Evolutionary conservation across 1,140 invertebrate species (phyloP).

Genomic region (Aethina tumida): DNA sequence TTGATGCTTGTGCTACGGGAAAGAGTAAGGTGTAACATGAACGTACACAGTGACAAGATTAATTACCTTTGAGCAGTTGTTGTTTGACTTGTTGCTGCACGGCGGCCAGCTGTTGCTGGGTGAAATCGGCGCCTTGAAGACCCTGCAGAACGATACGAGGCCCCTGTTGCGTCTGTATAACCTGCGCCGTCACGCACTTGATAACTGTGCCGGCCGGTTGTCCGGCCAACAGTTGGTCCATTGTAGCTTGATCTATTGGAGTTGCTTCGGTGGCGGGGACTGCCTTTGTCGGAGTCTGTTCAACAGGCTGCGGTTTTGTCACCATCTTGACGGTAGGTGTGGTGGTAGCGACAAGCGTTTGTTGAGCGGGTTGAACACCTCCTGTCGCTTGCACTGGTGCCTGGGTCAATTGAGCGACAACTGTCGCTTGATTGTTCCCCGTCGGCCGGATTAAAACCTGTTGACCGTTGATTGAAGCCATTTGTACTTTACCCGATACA

Average conservation of each 20-base stretch:
- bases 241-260: slow-evolving; percentile 40
- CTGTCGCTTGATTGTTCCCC: slow-evolving; percentile 60
- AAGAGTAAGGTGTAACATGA: slow-evolving; percentile 11
- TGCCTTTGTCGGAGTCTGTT: slow-evolving; percentile 12
- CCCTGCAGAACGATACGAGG: slow-evolving; percentile 77
- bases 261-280: slow-evolving; percentile 22
- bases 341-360: no score
- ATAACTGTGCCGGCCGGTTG: slow-evolving; percentile 77
- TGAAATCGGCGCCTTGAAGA: slow-evolving; percentile 68
- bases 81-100: slow-evolving; percentile 83
- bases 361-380: no score
- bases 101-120: slow-evolving; percentile 63
- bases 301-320: slow-evolving; percentile 9
- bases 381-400: no score
- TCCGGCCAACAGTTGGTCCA: slow-evolving; percentile 60
- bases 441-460: slow-evolving; percentile 65
- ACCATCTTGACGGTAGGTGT: slow-evolving; percentile 15
- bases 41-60: not conserved
- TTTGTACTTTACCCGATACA: slow-evolving; percentile 64
- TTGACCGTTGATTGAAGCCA: slow-evolving; percentile 74
- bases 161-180: slow-evolving; percentile 71
- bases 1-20: slow-evolving; percentile 60
- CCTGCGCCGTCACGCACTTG: slow-evolving; percentile 74
- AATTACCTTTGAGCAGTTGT: slow-evolving; percentile 68
- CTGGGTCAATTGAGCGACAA: slow-evolving; percentile 54